Percentiles rank a stretch among this genome's conserved stretches.
phyloP scores from a whole-genome alignment of 2,797 vertebrate species.

The Poecilia gillii region DNA sequence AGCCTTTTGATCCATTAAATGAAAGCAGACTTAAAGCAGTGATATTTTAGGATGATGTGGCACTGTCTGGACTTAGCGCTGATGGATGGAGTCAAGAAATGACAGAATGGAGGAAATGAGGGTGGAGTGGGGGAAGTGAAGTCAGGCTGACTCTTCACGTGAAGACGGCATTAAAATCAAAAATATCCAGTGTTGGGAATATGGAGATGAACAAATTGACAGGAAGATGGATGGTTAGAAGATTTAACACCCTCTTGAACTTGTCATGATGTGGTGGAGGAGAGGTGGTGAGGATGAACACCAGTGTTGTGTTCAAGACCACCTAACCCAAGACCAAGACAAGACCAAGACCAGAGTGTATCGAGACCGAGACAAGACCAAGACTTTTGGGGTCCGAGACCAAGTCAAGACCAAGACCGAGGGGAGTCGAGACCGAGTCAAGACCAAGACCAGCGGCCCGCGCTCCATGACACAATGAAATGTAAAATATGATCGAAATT shows the following conservation, averaged over 20 bases:
- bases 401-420: too few species aligned
- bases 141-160: slow-evolving; percentile 15
- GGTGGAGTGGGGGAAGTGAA: slow-evolving; percentile 34
- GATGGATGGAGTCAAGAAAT: slow-evolving; percentile 58
- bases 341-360: too few species aligned
- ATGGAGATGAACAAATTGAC: slow-evolving; percentile 27
- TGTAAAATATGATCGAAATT: too few species aligned
- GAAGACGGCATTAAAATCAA: not conserved
- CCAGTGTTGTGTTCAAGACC: too few species aligned
- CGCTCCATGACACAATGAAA: too few species aligned
- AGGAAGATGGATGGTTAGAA: slow-evolving; percentile 13
- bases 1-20: slow-evolving; percentile 74
- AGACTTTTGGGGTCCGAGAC: too few species aligned
- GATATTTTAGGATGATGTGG: slow-evolving; percentile 69
- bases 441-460: too few species aligned
- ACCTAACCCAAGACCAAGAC: too few species aligned
- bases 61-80: slow-evolving; percentile 16
- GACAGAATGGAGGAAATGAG: slow-evolving; percentile 45
- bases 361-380: too few species aligned
- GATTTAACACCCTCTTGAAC: not conserved
- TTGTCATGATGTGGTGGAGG: not conserved
- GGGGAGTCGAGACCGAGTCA: too few species aligned
- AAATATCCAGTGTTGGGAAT: slow-evolving; percentile 11
- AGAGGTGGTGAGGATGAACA: too few species aligned
- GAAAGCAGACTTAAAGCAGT: slow-evolving; percentile 67